Conservation (phyloP, 2,888 invertebrate genomes). For the Unio delphinus region DNA sequence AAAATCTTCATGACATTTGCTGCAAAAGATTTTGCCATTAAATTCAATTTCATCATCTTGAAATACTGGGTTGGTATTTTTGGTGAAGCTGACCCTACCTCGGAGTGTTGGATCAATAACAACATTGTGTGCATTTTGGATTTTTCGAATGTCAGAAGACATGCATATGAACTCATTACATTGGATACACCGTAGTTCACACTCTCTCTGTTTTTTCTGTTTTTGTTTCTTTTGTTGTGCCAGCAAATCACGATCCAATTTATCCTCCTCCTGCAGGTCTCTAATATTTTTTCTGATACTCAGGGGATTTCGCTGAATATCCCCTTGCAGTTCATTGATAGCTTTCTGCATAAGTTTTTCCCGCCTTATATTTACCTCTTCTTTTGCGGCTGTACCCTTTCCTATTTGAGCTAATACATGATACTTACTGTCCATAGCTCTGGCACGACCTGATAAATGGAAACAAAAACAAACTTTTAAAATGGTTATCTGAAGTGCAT, state of each 20-base stretch:
- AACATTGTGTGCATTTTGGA: slow-evolving; percentile 46
- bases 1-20: slow-evolving; percentile 22
- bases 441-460: slow-evolving; percentile 54
- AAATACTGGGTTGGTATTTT: slow-evolving; percentile 6
- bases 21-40: slow-evolving; percentile 21
- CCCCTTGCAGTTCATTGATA: slow-evolving; percentile 26
- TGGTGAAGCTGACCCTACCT: slow-evolving; percentile 5
- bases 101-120: slow-evolving; percentile 33
- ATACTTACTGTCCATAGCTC: slow-evolving; percentile 54
- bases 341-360: slow-evolving; percentile 58
- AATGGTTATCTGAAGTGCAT: too few relatives aligned
- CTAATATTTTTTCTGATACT: slow-evolving; percentile 20
- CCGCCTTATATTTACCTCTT: slow-evolving; percentile 49
- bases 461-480: too few relatives aligned
- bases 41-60: slow-evolving; percentile 21
- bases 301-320: slow-evolving; percentile 22
- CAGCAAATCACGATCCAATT: slow-evolving; percentile 18
- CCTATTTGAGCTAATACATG: slow-evolving; percentile 42
- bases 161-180: slow-evolving; percentile 46
- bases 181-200: slow-evolving; percentile 43
- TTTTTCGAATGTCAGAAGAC: slow-evolving; percentile 42
- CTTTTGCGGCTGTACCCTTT: slow-evolving; percentile 47
- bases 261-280: slow-evolving; percentile 30
- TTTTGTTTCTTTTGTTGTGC: slow-evolving; percentile 6
- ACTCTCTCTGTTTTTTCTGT: slow-evolving; percentile 19